Percentiles rank a stretch among this genome's conserved stretches.
Evolutionary conservation across 2,797 vertebrate genomes (phyloP).

Genomic region (Jordanella pulchra): DNA sequence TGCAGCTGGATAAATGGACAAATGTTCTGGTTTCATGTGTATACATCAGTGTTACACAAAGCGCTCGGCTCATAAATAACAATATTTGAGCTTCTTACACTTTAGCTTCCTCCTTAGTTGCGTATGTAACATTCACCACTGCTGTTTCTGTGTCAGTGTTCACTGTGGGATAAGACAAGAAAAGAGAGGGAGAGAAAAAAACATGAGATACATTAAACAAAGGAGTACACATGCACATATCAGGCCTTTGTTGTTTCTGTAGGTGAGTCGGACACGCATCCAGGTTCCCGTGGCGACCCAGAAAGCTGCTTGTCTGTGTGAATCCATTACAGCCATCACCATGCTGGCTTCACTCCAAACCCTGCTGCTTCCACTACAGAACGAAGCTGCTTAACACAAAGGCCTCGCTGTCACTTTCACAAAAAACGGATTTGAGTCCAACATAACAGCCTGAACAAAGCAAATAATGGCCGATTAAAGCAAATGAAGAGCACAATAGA

Average conservation of each 20-base stretch:
- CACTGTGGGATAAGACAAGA: conserved; percentile 77
- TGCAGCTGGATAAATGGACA: not conserved
- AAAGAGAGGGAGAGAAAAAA: conserved; percentile 20
- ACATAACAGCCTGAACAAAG: conserved; percentile 40
- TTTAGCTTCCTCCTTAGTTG: conserved; percentile 93
- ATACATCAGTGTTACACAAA: conserved; percentile 17
- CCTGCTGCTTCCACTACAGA: conserved; percentile 50
- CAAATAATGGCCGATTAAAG: conserved; percentile 31
- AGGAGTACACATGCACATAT: conserved; percentile 27
- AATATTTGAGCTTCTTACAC: conserved; percentile 79
- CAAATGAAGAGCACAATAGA: conserved; percentile 12
- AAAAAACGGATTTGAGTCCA: conserved; percentile 46
- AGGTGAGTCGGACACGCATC: conserved; percentile 50
- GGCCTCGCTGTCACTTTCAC: conserved; percentile 47
- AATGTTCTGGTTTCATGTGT: conserved; percentile 5
- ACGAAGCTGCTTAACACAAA: conserved; percentile 50
- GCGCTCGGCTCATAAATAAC: conserved; percentile 15
- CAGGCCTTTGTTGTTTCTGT: conserved; percentile 30
- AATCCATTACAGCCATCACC: conserved; percentile 62
- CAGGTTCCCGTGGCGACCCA: conserved; percentile 58
- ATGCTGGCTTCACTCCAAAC: conserved; percentile 53
- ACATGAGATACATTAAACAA: conserved; percentile 23
- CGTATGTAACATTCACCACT: conserved; percentile 93
- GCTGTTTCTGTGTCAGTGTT: conserved; percentile 96
- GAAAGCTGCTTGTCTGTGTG: conserved; percentile 62